A percentile compares a stretch with the other conserved stretches of the same genome.
phyloP scores from a whole-genome alignment of 2,797 vertebrate species.

The Thamnophis elegans region DNA sequence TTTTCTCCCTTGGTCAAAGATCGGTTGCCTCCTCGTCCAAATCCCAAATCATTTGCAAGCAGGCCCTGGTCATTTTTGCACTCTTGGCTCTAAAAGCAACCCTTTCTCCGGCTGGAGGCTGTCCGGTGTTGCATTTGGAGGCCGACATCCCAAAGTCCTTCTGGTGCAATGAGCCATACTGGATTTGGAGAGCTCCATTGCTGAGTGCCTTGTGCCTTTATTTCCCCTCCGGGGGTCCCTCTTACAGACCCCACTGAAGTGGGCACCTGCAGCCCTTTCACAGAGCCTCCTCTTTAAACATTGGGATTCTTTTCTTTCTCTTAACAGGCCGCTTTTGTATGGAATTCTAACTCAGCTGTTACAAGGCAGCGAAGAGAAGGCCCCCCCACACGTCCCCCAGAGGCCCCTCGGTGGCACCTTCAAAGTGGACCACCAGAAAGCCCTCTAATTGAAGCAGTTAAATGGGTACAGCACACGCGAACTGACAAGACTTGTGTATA shows the following conservation, averaged over 20 bases:
- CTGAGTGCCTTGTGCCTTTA: background rate
- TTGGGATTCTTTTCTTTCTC: background rate
- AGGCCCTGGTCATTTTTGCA: background rate
- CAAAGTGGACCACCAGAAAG: constrained; percentile 46
- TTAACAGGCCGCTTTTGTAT: constrained; percentile 88
- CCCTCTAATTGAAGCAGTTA: constrained; percentile 39
- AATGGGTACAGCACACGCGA: constrained; percentile 47
- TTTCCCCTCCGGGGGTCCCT: background rate
- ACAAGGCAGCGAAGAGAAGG: constrained; percentile 68
- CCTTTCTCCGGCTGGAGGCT: background rate
- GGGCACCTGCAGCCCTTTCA: too few species aligned
- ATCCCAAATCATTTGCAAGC: background rate
- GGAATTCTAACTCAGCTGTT: constrained; percentile 87
- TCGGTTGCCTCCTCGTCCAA: background rate
- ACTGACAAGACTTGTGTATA: background rate
- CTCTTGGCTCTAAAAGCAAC: background rate
- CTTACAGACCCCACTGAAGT: background rate
- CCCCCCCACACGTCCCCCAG: constrained; percentile 69
- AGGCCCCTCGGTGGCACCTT: constrained; percentile 53
- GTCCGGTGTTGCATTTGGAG: background rate
- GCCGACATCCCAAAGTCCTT: background rate
- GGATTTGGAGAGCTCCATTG: background rate
- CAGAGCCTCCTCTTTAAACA: background rate
- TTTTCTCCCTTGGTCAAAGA: too few species aligned
- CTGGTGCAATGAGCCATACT: background rate